Evolutionary conservation across 2,888 invertebrate genomes (phyloP).

Genomic region (Phengaris arion): DNA sequence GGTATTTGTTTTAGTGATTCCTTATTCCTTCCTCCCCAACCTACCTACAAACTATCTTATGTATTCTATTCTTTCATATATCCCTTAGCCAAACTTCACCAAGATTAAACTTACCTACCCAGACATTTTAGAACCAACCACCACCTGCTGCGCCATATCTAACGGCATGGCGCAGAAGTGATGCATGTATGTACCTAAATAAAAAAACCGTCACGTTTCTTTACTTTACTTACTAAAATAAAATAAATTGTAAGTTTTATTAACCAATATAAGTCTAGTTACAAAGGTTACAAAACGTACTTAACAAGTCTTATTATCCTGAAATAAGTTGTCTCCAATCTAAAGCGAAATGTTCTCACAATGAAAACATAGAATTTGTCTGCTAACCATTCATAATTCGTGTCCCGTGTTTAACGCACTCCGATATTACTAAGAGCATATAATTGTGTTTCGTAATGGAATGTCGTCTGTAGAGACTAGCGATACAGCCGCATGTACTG

Average conservation of each 20-base stretch:
- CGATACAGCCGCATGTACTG: slow-evolving; percentile 6
- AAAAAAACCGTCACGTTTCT: no score
- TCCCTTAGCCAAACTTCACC: background rate
- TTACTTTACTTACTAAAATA: no score
- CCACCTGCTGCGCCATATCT: no score
- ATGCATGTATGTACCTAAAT: no score
- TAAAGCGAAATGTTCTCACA: no score
- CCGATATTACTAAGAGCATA: background rate
- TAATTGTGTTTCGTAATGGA: slow-evolving; percentile 10
- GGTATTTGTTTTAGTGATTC: slow-evolving; percentile 14
- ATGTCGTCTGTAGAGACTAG: slow-evolving; percentile 16
- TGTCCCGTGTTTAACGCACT: background rate
- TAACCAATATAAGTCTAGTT: no score
- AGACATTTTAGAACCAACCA: no score
- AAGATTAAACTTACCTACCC: background rate
- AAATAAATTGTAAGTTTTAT: no score
- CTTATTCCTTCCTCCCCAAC: background rate
- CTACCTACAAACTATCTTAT: background rate
- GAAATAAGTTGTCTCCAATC: no score
- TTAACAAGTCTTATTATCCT: no score
- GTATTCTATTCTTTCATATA: background rate
- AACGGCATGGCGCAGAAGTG: no score
- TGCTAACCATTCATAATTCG: background rate
- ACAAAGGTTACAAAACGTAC: background rate
- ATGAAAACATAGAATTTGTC: no score